phyloP scores from a whole-genome alignment of 2,888 invertebrate species.

The Drosophila antonietae region DNA sequence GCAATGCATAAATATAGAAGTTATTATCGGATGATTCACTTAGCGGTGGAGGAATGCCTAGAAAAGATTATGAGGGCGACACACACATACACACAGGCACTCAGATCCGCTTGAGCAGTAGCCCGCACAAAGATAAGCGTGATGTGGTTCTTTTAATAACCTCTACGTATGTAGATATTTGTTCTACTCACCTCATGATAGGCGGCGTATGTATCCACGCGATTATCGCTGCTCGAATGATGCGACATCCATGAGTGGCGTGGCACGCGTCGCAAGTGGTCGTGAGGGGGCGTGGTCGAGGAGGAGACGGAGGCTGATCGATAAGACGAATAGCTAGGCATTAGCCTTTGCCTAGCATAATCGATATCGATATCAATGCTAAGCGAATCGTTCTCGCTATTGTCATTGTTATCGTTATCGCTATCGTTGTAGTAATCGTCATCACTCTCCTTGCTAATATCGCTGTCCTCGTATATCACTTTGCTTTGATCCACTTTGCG shows the following conservation, averaged over 20 bases:
- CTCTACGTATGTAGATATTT: conserved; percentile 44
- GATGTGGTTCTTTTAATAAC: conserved; percentile 49
- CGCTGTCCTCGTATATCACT: conserved; percentile 15
- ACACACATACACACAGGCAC: not conserved
- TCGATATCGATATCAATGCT: conserved; percentile 39
- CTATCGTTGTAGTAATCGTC: conserved; percentile 40
- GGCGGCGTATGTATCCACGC: conserved; percentile 41
- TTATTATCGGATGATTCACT: no score
- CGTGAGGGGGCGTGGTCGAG: not conserved
- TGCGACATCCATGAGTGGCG: conserved; percentile 29
- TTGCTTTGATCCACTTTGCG: conserved; percentile 30
- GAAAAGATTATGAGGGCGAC: not conserved
- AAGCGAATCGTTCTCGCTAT: conserved; percentile 42
- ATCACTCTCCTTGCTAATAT: conserved; percentile 33
- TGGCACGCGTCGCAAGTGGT: conserved; percentile 1
- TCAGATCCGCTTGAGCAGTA: conserved; percentile 12
- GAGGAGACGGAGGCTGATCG: not conserved
- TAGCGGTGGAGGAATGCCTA: no score
- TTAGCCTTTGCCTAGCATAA: conserved; percentile 6
- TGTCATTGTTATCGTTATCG: conserved; percentile 38
- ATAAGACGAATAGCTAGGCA: conserved; percentile 1
- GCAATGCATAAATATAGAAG: no score
- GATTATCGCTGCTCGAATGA: conserved; percentile 35
- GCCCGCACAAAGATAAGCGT: conserved; percentile 28
- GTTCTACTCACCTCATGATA: conserved; percentile 59